Evolutionary conservation across 2,888 invertebrate genomes (phyloP).

Genomic region (Noctuana brunneofusca): DNA sequence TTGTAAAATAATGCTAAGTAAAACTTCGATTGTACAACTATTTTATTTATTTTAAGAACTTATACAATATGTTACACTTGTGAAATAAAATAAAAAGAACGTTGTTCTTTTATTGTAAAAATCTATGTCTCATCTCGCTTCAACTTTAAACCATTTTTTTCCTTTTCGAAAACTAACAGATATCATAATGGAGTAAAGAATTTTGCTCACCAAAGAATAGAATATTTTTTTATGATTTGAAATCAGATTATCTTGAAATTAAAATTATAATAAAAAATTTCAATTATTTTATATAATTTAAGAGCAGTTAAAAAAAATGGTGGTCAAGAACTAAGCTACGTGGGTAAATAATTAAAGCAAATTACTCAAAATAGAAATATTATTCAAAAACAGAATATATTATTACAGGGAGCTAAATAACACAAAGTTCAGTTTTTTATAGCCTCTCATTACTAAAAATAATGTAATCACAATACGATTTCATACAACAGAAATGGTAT

Average conservation of each 20-base stretch:
- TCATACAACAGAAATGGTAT: slow-evolving; percentile 27
- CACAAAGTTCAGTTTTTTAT: slow-evolving; percentile 1
- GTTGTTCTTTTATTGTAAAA: slow-evolving; percentile 30
- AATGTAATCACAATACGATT: slow-evolving; percentile 21
- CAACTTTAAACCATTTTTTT: slow-evolving; percentile 8
- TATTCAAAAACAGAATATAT: neutral
- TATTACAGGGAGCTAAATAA: neutral
- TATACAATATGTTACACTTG: slow-evolving; percentile 28
- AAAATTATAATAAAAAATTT: neutral
- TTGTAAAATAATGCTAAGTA: neutral
- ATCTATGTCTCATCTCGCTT: neutral
- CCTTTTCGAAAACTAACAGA: slow-evolving; percentile 5
- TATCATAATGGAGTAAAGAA: neutral
- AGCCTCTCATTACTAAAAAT: slow-evolving; percentile 23
- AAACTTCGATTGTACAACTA: slow-evolving; percentile 8
- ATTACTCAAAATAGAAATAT: neutral
- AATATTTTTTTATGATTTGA: neutral
- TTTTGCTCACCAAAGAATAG: neutral
- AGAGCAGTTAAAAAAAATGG: neutral
- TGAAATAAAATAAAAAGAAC: slow-evolving; percentile 38
- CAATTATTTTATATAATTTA: neutral
- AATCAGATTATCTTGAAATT: neutral
- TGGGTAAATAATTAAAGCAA: neutral
- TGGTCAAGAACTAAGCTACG: no score
- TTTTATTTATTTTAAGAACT: slow-evolving; percentile 35